A percentile compares a stretch with the other conserved stretches of the same genome.
Evolutionary conservation across 2,797 vertebrate species (phyloP).

Genomic region (Arremon brunneinucha): DNA sequence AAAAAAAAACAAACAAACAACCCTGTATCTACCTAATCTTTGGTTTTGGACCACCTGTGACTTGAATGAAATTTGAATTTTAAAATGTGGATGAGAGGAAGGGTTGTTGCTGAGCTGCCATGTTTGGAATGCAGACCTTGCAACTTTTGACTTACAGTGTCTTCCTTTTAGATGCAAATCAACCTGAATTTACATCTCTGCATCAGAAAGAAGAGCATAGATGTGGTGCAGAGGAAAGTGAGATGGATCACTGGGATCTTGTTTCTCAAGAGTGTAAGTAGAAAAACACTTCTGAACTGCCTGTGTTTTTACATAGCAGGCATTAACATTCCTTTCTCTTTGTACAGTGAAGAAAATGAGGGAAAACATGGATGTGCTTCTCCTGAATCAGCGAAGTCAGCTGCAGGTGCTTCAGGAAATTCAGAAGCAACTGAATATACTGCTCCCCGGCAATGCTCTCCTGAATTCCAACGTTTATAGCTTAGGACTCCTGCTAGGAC

Average conservation of each 20-base stretch:
- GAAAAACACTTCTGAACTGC: neutral
- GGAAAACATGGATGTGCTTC: constrained; percentile 35
- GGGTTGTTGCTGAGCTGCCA: neutral
- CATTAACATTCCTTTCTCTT: neutral
- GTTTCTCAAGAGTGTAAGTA: constrained; percentile 38
- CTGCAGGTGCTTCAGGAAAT: constrained; percentile 57
- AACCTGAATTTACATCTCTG: neutral
- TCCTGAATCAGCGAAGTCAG: constrained; percentile 56
- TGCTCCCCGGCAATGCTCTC: constrained; percentile 39
- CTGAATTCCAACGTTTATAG: constrained; percentile 40
- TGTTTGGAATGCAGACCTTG: neutral
- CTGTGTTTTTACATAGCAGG: neutral
- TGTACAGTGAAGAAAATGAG: constrained; percentile 44
- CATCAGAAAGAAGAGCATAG: neutral
- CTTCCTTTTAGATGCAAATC: neutral
- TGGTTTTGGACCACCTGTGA: neutral
- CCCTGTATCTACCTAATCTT: neutral
- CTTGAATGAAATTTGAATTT: neutral
- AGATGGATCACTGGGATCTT: neutral
- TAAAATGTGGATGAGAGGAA: neutral
- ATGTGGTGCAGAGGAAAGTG: neutral
- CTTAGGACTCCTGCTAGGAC: constrained; percentile 3
- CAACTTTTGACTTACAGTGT: neutral
- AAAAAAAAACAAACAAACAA: accelerated
- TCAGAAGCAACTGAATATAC: constrained; percentile 41